Percentiles rank a stretch among this genome's conserved stretches.
phyloP scores from a whole-genome alignment of 2,113 vertebrate species.

The Colinus virginianus region DNA sequence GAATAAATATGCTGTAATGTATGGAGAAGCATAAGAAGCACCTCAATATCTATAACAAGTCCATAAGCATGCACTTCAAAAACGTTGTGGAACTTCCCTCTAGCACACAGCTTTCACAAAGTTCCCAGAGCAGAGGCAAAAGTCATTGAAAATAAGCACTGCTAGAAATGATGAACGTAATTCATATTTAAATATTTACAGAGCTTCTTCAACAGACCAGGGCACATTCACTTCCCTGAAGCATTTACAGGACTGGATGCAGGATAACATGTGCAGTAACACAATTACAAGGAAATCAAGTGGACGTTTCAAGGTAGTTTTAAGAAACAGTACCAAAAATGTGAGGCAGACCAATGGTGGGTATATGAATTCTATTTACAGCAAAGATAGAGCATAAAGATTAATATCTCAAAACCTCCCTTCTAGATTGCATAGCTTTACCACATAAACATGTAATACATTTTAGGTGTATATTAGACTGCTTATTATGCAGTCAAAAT shows the following conservation, averaged over 20 bases:
- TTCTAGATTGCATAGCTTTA: neutral
- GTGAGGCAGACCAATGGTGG: neutral
- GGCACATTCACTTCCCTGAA: neutral
- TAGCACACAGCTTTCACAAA: neutral
- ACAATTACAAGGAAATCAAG: neutral
- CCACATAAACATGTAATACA: fast-evolving
- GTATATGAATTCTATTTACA: neutral
- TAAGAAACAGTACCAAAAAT: neutral
- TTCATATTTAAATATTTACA: neutral
- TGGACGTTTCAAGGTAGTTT: neutral
- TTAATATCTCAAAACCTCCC: neutral
- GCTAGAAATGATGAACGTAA: neutral
- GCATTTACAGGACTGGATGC: neutral
- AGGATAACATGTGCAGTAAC: neutral
- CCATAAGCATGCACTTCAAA: neutral
- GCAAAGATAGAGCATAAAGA: neutral
- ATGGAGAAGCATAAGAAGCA: neutral
- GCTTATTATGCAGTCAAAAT: neutral
- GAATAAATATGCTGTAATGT: fast-evolving
- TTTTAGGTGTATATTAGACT: neutral
- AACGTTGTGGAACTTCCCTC: neutral
- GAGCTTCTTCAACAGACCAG: neutral
- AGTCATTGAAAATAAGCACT: neutral
- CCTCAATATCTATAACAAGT: neutral
- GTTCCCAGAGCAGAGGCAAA: neutral